Percentiles rank a stretch among this genome's conserved stretches.
Conservation (phyloP, 2,888 invertebrate genomes). For the Epicampocera succincta region DNA sequence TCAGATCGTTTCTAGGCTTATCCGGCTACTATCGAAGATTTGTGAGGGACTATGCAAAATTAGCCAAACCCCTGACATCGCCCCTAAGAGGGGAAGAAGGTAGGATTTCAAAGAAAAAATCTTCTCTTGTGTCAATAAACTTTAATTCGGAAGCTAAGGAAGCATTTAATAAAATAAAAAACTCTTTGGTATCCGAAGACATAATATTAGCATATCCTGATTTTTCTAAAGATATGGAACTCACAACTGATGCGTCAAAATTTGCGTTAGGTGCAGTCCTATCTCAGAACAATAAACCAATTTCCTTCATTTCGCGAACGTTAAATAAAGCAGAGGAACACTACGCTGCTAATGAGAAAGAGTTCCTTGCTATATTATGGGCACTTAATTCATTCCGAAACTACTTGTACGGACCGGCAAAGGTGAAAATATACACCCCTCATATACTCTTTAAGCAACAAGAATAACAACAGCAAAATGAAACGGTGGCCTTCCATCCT, state of each 20-base stretch:
- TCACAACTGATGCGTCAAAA: conserved; percentile 35
- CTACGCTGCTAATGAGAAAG: conserved; percentile 42
- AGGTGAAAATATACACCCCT: conserved; percentile 14
- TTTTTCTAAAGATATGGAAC: conserved; percentile 35
- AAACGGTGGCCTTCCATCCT: conserved; percentile 32
- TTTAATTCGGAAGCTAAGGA: conserved; percentile 4
- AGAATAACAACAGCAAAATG: conserved; percentile 8
- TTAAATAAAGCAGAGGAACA: conserved; percentile 54
- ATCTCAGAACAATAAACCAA: conserved; percentile 46
- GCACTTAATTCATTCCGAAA: conserved; percentile 34
- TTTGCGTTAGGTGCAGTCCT: conserved; percentile 44
- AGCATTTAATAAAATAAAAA: conserved; percentile 18
- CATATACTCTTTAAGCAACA: conserved; percentile 5
- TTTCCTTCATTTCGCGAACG: conserved; percentile 47
- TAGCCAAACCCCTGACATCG: conserved; percentile 50
- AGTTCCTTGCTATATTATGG: conserved; percentile 30
- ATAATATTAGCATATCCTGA: conserved; percentile 24
- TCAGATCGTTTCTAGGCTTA: conserved; percentile 60
- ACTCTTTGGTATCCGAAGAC: conserved; percentile 14
- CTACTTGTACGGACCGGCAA: conserved; percentile 26
- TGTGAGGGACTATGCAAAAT: conserved; percentile 32
- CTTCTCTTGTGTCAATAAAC: neutral
- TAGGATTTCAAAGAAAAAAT: conserved; percentile 12
- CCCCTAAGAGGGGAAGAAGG: conserved; percentile 22
- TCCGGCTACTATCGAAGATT: conserved; percentile 46